Base-by-base conservation (phyloP, 2,888 invertebrate genomes). In the Agrotis exclamationis region DNA sequence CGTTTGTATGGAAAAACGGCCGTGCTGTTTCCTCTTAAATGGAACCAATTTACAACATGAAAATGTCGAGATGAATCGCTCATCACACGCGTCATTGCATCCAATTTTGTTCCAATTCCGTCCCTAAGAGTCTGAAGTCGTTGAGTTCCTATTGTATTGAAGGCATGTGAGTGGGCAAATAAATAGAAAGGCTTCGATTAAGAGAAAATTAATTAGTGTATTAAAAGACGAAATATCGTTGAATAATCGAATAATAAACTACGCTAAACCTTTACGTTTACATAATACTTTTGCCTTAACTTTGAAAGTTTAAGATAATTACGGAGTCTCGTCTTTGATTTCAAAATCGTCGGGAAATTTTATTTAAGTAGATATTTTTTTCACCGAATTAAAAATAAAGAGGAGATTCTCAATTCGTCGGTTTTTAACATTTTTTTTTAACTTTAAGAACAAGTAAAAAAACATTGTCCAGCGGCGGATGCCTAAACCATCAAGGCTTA, bases 121-220 rank as follows among this genome's bases (percentile, higher is more conserved):
- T n/a, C 20, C n/a, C 54, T 69, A 24, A 33, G 69, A 47, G 33
- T n/a, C 14, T 28, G 24, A 20, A 67, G n/a, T 67, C n/a, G 45
- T 45, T 13, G 22, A 33, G 13, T 45, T 67, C 4, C 18, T 22
- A 5, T 16, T 0, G 9, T 51, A 14, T 39, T 67, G 48, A 24
- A 28, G 13, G 13, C 1, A 45, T 11, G 20, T 22, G 39, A 33
- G 20, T 18, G 0, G 11, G 24, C 16, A 28, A 9, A 14, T 16
- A 54, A 16, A n/a, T n/a, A n/a, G 18, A 24, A 18, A 9, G 28
- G 54, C 28, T 54, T 18, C 18, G 28, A 28, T 24, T 28, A 4
- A 28, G 24, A 1, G 0, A 24, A 18, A 54, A 28, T 5, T 1
- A 0, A 9, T 3, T 24, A 7, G 16, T 7, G 3, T 16, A 18